Evolutionary conservation across 2,888 invertebrate genomes (phyloP).

Genomic region (Venusia cambrica): DNA sequence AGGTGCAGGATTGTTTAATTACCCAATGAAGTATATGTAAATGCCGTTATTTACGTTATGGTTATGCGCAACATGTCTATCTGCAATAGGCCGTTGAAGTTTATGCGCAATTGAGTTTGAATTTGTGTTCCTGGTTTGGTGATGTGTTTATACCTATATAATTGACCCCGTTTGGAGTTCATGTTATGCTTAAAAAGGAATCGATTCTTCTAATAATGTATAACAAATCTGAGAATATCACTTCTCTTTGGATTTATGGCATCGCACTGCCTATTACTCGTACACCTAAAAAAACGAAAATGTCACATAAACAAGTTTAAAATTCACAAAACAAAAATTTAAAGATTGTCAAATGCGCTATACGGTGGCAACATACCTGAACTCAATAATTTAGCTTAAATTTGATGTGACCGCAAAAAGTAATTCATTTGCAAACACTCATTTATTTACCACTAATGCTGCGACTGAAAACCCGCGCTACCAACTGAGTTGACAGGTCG

Average conservation of each 20-base stretch:
- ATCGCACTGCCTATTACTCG: no score
- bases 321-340: no score
- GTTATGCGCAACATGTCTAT: slow-evolving; percentile 18
- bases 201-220: no score
- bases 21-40: slow-evolving; percentile 28
- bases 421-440: slow-evolving; percentile 21
- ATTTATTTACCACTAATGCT: slow-evolving; percentile 17
- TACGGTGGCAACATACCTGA: slow-evolving; percentile 14
- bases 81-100: slow-evolving; percentile 14
- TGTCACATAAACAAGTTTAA: no score
- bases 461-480: no score
- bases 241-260: no score
- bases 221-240: no score
- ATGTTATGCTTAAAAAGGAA: no score
- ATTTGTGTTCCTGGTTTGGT: slow-evolving; percentile 8
- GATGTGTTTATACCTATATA: slow-evolving; percentile 5
- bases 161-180: slow-evolving; percentile 6
- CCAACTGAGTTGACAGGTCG: no score
- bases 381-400: slow-evolving; percentile 13
- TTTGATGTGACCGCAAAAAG: slow-evolving; percentile 21
- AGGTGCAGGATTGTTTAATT: slow-evolving; percentile 25
- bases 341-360: slow-evolving; percentile 7
- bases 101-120: slow-evolving; percentile 14
- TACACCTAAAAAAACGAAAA: no score
- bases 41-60: slow-evolving; percentile 28